A percentile compares a stretch with the other conserved stretches of the same genome.
These are phyloP conservation scores for Popillia japonica DNA, from an alignment of 1,140 invertebrate species.

Conservation along the genomic window DNA sequence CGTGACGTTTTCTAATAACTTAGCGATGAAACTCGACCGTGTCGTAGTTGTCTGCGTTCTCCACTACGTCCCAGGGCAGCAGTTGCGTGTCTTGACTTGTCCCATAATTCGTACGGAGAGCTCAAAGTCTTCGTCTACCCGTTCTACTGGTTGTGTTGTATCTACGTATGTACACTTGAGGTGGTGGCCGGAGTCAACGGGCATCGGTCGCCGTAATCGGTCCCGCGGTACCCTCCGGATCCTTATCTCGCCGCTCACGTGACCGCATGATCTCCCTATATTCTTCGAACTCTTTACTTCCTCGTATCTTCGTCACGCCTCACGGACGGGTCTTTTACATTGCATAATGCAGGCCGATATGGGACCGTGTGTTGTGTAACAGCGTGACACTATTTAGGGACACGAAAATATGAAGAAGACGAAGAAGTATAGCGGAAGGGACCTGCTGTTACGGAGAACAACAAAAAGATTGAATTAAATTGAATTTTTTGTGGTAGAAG, in stretches of 20 bases:
- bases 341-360: constrained; percentile 13
- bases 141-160: not conserved
- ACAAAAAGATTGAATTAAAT: too few species aligned
- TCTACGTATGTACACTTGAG: too few species aligned
- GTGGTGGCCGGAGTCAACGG: not conserved
- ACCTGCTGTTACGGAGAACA: too few species aligned
- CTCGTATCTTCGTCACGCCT: not conserved
- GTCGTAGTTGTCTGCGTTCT: not conserved
- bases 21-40: constrained; percentile 24
- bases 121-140: constrained; percentile 8
- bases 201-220: constrained; percentile 44
- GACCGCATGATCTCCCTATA: constrained; percentile 28
- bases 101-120: constrained; percentile 43
- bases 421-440: too few species aligned
- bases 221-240: constrained; percentile 46
- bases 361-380: not conserved
- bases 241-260: constrained; percentile 38
- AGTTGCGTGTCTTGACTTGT: constrained; percentile 46
- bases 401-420: not conserved
- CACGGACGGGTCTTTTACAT: not conserved
- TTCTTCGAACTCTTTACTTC: not conserved
- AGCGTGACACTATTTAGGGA: too few species aligned
- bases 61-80: constrained; percentile 44
- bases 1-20: constrained; percentile 32
- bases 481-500: too few species aligned